Base-by-base conservation (phyloP, 2,797 vertebrate species). In the Cuculus canorus region DNA sequence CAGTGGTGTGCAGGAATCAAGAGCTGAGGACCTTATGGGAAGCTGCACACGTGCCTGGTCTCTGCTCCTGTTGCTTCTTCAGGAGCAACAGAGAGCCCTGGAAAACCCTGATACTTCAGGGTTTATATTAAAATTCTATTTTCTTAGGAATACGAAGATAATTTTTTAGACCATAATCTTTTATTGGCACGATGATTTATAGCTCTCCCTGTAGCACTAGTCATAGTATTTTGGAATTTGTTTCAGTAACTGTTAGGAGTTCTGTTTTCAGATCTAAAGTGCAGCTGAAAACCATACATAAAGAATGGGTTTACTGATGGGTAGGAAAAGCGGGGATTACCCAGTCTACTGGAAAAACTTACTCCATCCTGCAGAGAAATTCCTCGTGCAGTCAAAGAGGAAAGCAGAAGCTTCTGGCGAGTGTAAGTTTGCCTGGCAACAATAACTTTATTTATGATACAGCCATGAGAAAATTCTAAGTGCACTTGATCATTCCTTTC, bases 341-440 rank as follows among this genome's bases (percentile, higher is more conserved):
- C 33, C 52, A 15, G 50, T 66, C 45, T 81, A 69, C 57, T 73
- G 82, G 88, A 94, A 90, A 92, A 86, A 47, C 39, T 86, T 90
- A 48, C 28, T 92, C 28, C 30, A 53, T 76, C 48, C 65, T 73
- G 28, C 77, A 90, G 50, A 57, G 39, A 66, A 68, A 73, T 86
- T 91, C 53, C 41, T 81, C 35, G 28, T 43, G 47, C 64, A 69
- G 69, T 54, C 65, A 70, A 88, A 89, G 50, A 22, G n/a, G 24
- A 82, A 95, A 79, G 43, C 56, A 73, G 77, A 88, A 59, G 32
- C 52, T 86, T 75, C 76, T 70, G 78, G 54, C 13, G 27, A 56
- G 73, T 61, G 54, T 57, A 59, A 92, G 92, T 88, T 70, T 88
- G 39, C 32, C 61, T 86, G 76, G 69, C 65, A 91, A 95, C 69